Conservation (phyloP, 2,888 invertebrate genomes). For the Schizaphis graminum region DNA sequence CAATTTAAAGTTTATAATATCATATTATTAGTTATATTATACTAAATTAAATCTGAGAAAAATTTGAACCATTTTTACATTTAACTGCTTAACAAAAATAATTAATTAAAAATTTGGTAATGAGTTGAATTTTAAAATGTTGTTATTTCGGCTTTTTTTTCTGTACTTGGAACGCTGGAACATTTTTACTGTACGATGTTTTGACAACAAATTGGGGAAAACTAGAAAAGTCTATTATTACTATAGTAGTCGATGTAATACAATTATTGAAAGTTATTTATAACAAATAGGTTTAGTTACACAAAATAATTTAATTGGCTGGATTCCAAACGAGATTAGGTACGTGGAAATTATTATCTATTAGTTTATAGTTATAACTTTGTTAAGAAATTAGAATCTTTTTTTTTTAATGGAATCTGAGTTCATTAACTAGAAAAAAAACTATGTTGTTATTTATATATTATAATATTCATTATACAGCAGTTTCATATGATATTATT, state of each 20-base stretch:
- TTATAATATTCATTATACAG: neutral
- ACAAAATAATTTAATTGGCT: constrained; percentile 44
- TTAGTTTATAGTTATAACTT: neutral
- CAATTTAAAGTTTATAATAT: neutral
- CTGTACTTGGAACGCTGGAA: neutral
- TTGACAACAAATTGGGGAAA: neutral
- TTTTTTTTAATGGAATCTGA: neutral
- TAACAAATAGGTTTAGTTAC: constrained; percentile 31
- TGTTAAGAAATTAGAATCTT: neutral
- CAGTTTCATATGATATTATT: neutral
- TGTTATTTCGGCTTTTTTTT: neutral
- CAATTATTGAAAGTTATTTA: constrained; percentile 41
- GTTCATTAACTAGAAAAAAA: neutral
- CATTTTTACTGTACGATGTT: neutral
- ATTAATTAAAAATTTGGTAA: neutral
- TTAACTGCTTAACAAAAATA: neutral
- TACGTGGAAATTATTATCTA: neutral
- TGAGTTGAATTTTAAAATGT: neutral
- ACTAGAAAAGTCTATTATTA: neutral
- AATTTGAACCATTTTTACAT: neutral
- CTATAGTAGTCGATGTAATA: neutral
- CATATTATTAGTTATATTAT: too few species aligned
- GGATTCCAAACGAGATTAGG: constrained; percentile 37
- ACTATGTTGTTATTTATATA: neutral
- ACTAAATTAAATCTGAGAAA: neutral